Evolutionary conservation across 2,113 vertebrate species (phyloP).

Genomic region (Ophiodon elongatus): DNA sequence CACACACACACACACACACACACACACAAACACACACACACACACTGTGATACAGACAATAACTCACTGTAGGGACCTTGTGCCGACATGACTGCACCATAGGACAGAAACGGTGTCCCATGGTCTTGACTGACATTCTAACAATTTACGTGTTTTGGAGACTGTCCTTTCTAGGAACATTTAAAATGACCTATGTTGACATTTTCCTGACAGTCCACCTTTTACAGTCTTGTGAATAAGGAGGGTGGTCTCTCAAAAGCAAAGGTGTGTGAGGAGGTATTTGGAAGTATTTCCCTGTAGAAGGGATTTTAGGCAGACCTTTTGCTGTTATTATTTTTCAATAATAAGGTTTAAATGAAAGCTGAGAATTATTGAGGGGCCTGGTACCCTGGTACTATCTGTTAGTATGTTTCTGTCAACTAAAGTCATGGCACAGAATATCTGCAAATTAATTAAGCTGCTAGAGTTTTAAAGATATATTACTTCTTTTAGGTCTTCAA

Average conservation of each 20-base stretch:
- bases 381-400: neutral
- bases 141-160: neutral
- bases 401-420: neutral
- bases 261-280: neutral
- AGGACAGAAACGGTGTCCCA: too few relatives aligned
- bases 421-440: neutral
- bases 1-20: neutral
- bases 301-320: neutral
- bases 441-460: neutral
- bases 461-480: neutral
- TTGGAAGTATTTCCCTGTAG: neutral
- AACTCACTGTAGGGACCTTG: too few relatives aligned
- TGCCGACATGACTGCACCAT: too few relatives aligned
- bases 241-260: neutral
- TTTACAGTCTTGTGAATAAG: neutral
- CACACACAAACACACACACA: neutral
- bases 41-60: neutral
- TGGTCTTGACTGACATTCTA: neutral
- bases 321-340: neutral
- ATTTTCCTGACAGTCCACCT: neutral
- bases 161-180: neutral
- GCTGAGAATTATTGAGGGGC: neutral
- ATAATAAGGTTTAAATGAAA: neutral
- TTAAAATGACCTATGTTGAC: neutral
- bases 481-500: neutral